Evolutionary conservation across 2,113 vertebrate genomes (phyloP).

Genomic region (Lepus timidus): DNA sequence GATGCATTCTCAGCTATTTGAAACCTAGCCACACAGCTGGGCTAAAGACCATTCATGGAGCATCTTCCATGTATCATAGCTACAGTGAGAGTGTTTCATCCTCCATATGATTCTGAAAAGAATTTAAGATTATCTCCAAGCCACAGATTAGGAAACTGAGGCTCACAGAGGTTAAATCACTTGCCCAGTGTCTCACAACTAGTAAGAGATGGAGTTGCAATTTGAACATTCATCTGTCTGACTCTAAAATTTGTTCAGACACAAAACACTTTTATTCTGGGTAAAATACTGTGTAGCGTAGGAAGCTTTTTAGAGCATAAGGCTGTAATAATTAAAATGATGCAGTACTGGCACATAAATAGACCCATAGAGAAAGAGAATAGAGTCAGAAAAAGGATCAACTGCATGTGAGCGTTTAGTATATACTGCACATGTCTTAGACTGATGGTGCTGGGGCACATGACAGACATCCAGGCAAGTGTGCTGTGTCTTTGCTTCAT

Average conservation of each 20-base stretch:
- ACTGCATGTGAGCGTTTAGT: too few species aligned
- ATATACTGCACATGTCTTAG: too few species aligned
- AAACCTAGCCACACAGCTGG: constrained; percentile 13
- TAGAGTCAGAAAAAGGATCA: neutral
- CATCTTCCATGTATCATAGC: neutral
- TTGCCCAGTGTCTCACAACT: neutral
- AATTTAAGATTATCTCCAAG: neutral
- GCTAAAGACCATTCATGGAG: neutral
- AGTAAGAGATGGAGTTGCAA: neutral
- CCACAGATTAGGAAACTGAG: neutral
- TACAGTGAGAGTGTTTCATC: neutral
- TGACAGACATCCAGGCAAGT: neutral
- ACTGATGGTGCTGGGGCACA: neutral
- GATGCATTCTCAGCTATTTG: neutral
- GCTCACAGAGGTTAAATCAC: neutral
- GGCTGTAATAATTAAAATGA: neutral
- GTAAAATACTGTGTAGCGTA: neutral
- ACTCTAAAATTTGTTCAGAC: neutral
- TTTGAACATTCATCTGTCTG: neutral
- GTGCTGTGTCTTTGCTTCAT: neutral
- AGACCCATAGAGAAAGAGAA: neutral
- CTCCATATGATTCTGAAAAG: neutral
- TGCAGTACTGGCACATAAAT: neutral
- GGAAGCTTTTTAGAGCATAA: neutral
- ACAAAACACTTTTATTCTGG: neutral